Percentiles rank a stretch among this genome's conserved stretches.
These are phyloP conservation scores for Nephrotoma appendiculata DNA, from an alignment of 2,888 invertebrate genomes.

Conservation along the genomic window DNA sequence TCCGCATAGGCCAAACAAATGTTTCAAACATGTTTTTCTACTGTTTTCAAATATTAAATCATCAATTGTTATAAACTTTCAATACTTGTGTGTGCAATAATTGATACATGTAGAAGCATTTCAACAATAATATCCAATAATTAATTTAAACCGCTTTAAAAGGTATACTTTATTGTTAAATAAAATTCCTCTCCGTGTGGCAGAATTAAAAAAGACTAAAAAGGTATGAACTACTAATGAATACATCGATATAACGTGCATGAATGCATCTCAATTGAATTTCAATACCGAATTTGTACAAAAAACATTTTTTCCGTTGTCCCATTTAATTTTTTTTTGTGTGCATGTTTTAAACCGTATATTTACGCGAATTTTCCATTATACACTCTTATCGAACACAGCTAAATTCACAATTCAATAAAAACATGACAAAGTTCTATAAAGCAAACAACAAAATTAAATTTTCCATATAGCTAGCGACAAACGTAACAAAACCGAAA, in stretches of 20 bases:
- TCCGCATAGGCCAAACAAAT: no score
- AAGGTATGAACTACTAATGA: neutral
- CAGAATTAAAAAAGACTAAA: neutral
- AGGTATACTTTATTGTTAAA: neutral
- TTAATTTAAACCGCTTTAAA: no score
- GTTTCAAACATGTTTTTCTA: no score
- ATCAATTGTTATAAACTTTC: no score
- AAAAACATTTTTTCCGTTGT: neutral
- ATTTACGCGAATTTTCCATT: neutral
- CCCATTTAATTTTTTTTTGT: neutral
- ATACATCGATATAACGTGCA: neutral
- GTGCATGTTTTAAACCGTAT: neutral
- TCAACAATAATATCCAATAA: no score
- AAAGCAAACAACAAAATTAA: neutral
- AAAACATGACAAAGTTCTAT: neutral
- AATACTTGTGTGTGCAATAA: no score
- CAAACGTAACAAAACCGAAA: neutral
- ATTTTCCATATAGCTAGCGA: neutral
- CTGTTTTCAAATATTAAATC: no score
- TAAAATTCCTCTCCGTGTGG: neutral
- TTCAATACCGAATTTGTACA: neutral
- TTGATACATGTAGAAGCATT: no score
- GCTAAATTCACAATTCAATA: neutral
- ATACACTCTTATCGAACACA: neutral
- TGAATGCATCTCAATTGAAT: neutral